phyloP scores from a whole-genome alignment of 2,113 vertebrate genomes.

The Eidolon helvum region DNA sequence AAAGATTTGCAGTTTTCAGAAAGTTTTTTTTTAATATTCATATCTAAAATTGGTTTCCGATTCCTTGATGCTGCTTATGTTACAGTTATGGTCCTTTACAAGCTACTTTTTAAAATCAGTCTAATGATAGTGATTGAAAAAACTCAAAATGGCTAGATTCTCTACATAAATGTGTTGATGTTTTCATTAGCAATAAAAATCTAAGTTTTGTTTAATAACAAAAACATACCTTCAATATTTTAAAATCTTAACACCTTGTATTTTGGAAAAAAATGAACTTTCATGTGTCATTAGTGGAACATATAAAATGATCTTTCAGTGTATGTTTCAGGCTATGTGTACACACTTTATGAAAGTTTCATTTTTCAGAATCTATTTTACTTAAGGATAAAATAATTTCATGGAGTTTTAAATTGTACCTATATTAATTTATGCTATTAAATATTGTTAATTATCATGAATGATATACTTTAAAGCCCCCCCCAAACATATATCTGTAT shows the following conservation, averaged over 20 bases:
- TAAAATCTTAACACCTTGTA: neutral
- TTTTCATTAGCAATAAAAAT: neutral
- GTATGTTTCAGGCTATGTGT: neutral
- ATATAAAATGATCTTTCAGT: neutral
- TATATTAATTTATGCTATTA: neutral
- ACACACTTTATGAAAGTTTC: neutral
- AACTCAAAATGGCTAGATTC: neutral
- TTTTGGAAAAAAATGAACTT: neutral
- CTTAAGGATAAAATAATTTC: neutral
- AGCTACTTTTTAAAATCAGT: neutral
- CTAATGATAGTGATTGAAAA: neutral
- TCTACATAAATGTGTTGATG: neutral
- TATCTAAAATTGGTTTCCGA: neutral
- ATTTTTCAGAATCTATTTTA: neutral
- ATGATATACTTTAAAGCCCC: neutral
- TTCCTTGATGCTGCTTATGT: neutral
- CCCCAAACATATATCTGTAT: neutral
- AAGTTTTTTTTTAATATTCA: slow-evolving; percentile 33
- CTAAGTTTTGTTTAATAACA: neutral
- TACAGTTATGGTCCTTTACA: neutral
- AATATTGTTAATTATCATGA: neutral
- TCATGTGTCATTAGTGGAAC: neutral
- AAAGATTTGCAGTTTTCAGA: slow-evolving; percentile 62
- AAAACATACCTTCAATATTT: neutral
- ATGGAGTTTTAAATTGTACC: neutral